Base-by-base conservation (phyloP, 2,797 vertebrate species). In the Lithobates pipiens region DNA sequence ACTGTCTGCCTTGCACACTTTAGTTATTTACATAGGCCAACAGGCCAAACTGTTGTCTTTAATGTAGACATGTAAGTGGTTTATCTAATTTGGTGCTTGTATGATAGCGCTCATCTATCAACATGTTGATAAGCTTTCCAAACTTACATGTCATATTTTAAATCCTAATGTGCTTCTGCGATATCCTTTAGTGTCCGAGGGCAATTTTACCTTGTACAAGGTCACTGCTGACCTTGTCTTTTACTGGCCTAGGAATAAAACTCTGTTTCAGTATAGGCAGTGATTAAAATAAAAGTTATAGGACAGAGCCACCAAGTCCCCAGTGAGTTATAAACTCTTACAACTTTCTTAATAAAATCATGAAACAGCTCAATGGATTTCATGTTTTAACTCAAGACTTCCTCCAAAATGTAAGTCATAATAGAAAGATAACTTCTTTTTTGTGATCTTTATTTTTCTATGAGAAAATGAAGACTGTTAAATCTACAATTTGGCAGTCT, bases 301-400 rank as follows among this genome's bases (percentile, higher is more conserved):
- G 65, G 25, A 29, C n/a, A 67, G 65, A 67, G 65, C 65, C n/a
- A 15, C 65, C 27, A 67, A 67, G 65, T 67, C 65, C 65, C 65
- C n/a, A 29, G n/a, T 29, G 65, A 67, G 65, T 67, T 67, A 29
- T 67, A 67, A 67, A 67, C 11, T 13, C 65, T 29, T 29, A 67
- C 65, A 67, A 67, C 65, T 67, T 67, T 61, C 65, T 29, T 67
- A 67, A 67, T 67, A 67, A 67, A 67, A 67, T 29, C 65, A 67
- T 67, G 27, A 67, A 67, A 67, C 65, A 67, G 27, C 65, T 67
- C n/a, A 29, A 67, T 67, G 65, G 65, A 25, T 67, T 67, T 67
- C 65, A 67, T 67, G 65, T 67, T 27, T 29, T 10, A 13, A 67
- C 25, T 67, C 9, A 0, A 67, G 63, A 13, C 25, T 67, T 57